A percentile compares a stretch with the other conserved stretches of the same genome.
Evolutionary conservation across 2,797 vertebrate genomes (phyloP).

Genomic region (Cryptoblepharus egeriae): DNA sequence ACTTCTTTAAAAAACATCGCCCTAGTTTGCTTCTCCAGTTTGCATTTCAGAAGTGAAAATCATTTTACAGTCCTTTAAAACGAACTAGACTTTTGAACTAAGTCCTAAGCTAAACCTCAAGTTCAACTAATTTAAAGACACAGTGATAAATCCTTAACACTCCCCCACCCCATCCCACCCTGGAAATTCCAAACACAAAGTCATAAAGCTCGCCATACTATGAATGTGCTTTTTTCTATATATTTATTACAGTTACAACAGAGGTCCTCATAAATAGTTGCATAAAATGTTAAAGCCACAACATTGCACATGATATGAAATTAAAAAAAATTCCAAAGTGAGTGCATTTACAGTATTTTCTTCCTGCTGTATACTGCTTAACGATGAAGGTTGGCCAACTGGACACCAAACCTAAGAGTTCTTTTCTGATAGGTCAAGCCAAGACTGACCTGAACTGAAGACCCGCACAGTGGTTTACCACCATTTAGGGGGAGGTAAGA

Average conservation of each 20-base stretch:
- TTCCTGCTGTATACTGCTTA: slow-evolving; percentile 83
- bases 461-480: slow-evolving; percentile 73
- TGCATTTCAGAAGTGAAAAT: slow-evolving; percentile 67
- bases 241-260: slow-evolving; percentile 99
- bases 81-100: slow-evolving; percentile 63
- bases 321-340: slow-evolving; percentile 87
- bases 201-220: slow-evolving; percentile 92
- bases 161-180: slow-evolving; percentile 31
- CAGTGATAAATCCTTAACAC: slow-evolving; percentile 75
- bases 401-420: slow-evolving; percentile 60
- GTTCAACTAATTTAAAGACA: slow-evolving; percentile 77
- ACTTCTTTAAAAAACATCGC: slow-evolving; percentile 66
- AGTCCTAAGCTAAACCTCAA: slow-evolving; percentile 73
- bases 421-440: slow-evolving; percentile 63
- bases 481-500: slow-evolving; percentile 65
- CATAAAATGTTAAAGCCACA: slow-evolving; percentile 99
- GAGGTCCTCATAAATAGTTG: slow-evolving; percentile 99
- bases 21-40: slow-evolving; percentile 69
- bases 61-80: slow-evolving; percentile 75
- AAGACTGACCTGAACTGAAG: slow-evolving; percentile 68
- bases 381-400: slow-evolving; percentile 72
- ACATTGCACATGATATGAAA: slow-evolving; percentile 99
- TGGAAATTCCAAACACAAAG: slow-evolving; percentile 69
- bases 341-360: slow-evolving; percentile 96
- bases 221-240: slow-evolving; percentile 95